Base-by-base conservation (phyloP, 1,140 invertebrate genomes). In the Bombus confusus region DNA sequence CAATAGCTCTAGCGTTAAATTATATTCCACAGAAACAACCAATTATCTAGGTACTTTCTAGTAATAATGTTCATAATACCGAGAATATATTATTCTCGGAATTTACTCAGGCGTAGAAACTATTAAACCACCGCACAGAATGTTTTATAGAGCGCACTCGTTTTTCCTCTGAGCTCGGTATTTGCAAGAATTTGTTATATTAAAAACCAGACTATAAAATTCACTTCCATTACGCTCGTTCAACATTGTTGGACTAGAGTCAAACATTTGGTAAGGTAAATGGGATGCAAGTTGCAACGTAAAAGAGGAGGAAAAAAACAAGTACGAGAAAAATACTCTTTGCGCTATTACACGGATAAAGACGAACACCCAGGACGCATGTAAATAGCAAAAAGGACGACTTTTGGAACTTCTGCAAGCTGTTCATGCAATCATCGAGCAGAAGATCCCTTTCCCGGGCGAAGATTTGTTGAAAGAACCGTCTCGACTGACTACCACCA, bases 401-500 rank as follows among this genome's bases (percentile, higher is more conserved):
- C n/a, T 68, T 79, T 66, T 66, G 25, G 39, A 79, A 66, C 18
- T 79, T 47, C 62, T 9, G 18, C 1, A 80, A 39, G 41, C 41
- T 41, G 62, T 41, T 68, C 37, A 25, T 39, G 39, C 12, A 43
- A 39, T 22, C 4, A 28, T 47, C 41, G n/a, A 62, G 57, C n/a
- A 39, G 31, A 22, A 15, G 41, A 31, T 25, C 9, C 15, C 9
- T 31, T 34, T 18, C 18, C 3, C 12, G 2, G 22, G 22, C 47
- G n/a, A 66, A 37, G 59, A 66, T 79, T 68, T n/a, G 77, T 68
- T 25, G 77, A 47, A 47, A 68, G 41, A 74, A 74, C 3, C n/a
- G n/a, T 52, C 34, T 13, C 31, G 18, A 25, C 73, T 71, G 18
- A 12, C 43, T 73, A n/a, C 39, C 39, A 9, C 9, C 39, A 25